Evolutionary conservation across 1,140 invertebrate species (phyloP), one percentile per base, ranked within the genome.

Genomic region (Saccostrea cuccullata): DNA sequence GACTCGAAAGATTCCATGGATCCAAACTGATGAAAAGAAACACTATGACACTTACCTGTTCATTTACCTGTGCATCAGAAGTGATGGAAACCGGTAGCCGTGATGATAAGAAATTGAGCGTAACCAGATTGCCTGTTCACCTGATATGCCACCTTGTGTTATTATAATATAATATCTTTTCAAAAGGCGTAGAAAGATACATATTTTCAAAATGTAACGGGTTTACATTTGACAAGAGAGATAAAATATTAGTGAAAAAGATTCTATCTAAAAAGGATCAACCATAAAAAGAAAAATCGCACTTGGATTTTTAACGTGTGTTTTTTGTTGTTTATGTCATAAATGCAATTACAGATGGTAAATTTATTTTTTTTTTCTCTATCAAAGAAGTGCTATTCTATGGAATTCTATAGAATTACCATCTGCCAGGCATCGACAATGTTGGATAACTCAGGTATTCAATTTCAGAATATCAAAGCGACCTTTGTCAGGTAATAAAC

Each of bases 301-400:
- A 26, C 11, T 30, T 15, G 70, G 70, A 77, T 77, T 36, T 77
- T 77, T 77, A 77, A 77, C 8, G 70, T 77, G 70, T 77, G 67
- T 77, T 77, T n/a, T 77, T 77, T 77, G 70, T 77, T 77, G 70
- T 77, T 77, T 26, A 26, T 30, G 70, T 30, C 70, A 77, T 77
- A 77, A 77, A 77, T 30, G 70, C 70, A 77, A 77, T 77, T 77
- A 77, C 70, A 77, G 70, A 77, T 77, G 70, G 70, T 36, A 77
- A 77, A 77, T 40, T 77, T 77, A 77, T 77, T 30, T 77, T 77
- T 77, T 77, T 77, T 77, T 77, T n/a, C 70, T 77, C 70, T 77
- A 77, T 77, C 70, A 77, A 77, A 77, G 70, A 26, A 77, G 23
- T 77, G 12, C 70, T 77, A 47, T 47, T 47, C 47, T 47, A 47